Evolutionary conservation across 1,140 invertebrate genomes (phyloP), one percentile per base, ranked within the genome.

Genomic region (Drosophila ercepeae): DNA sequence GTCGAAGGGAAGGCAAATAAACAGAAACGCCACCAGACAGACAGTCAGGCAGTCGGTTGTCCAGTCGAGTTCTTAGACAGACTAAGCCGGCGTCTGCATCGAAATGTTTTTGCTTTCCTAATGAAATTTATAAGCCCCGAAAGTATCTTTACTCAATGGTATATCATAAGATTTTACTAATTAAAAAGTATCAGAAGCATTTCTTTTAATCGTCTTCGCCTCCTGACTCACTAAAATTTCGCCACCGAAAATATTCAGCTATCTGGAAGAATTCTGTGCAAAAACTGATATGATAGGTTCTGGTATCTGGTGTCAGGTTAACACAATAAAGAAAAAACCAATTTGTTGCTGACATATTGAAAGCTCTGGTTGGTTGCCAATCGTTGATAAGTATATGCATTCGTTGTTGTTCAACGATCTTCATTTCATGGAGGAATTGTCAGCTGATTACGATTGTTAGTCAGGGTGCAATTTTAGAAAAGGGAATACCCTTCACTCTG

Each of bases 101-200:
- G 55, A 41, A 70, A 74, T 55, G 50, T 63, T 74, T 75, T 57
- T 39, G 44, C 58, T 59, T 60, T 27, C 11, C 32, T 75, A 64
- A 79, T 64, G 14, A 68, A 78, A 69, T 63, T 63, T 53, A 64
- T 64, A 64, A 64, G 45, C 34, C 25, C 6, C 27, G 5, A 3
- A 23, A 71, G 14, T 39, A 34, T 27, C 32, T 63, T 29, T 29
- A 9, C 7, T 7, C 11, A 21, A 39, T 5, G 21, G n/a, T 39
- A 1, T 16, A 14, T 32, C 21, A 21, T 21, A 0, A 63, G 58
- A 53, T 63, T 57, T 13, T 42, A 57, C 36, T 81, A 79, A 76
- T 76, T 75, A 65, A 71, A 81, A 51, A 42, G 27, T 7, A 25
- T 16, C 13, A 32, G 36, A 36, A 48, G 4, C 7, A 6, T 2